phyloP scores from a whole-genome alignment of 1,140 invertebrate genomes.

The Chionoecetes opilio region DNA sequence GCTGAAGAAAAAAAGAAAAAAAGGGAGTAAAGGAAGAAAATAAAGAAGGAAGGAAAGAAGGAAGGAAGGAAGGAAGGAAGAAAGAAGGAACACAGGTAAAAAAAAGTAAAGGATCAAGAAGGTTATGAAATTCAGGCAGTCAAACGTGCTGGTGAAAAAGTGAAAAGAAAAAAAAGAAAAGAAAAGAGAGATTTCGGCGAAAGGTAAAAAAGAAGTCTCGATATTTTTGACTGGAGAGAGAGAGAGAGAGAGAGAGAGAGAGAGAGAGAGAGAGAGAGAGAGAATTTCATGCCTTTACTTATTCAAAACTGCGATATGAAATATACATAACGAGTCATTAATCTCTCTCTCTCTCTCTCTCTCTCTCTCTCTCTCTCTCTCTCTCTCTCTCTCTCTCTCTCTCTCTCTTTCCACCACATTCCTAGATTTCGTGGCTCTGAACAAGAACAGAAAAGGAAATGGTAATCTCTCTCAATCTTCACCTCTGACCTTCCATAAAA shows the following conservation, averaged over 20 bases:
- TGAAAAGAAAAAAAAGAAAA: too few species aligned
- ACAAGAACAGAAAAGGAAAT: not conserved
- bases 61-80: not conserved
- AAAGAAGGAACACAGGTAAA: not conserved
- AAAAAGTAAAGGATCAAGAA: too few species aligned
- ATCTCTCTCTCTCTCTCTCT: slow-evolving; percentile 60
- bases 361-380: slow-evolving; percentile 60
- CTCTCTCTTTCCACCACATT: not conserved
- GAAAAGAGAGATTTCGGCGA: too few species aligned
- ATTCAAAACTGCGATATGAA: not conserved
- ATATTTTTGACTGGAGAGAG: slow-evolving; percentile 39
- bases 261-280: not conserved
- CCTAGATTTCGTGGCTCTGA: not conserved
- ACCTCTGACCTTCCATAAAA: not conserved
- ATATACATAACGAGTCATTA: not conserved
- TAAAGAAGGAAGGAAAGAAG: not conserved
- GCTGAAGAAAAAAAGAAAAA: not conserved
- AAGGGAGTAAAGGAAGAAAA: not conserved
- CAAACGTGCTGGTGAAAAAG: too few species aligned
- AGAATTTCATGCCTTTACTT: not conserved
- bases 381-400: slow-evolving; percentile 59
- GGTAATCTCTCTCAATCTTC: not conserved
- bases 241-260: slow-evolving; percentile 52
- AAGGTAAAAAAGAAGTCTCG: too few species aligned
- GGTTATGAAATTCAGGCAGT: too few species aligned